Base-by-base conservation (phyloP, 2,888 invertebrate genomes). In the Tiliacea aurago region DNA sequence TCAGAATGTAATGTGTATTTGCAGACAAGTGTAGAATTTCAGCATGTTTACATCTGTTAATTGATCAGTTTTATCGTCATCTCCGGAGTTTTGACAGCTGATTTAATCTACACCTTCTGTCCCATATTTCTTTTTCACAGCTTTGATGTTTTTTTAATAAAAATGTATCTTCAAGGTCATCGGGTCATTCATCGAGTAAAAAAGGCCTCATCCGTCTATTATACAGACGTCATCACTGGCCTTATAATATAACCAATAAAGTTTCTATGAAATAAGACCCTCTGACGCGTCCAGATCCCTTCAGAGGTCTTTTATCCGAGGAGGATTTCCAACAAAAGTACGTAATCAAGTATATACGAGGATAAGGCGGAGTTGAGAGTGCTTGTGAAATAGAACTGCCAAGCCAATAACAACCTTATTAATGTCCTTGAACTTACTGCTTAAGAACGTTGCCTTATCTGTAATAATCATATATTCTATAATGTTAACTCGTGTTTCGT, bases 341-440 rank as follows among this genome's bases (percentile, higher is more conserved):
- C 45, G 69, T 76, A 84, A 84, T 86, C 73, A 86, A 84, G 73
- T 70, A 76, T 75, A 74, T 73, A 80, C 13, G 70, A 70, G 62
- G 62, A 78, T 73, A 68, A 74, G 69, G 53, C 78, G 73, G 64
- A 74, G 64, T 78, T 73, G 73, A 86, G 84, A 64, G 73, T 73
- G 70, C 78, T 70, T 76, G 76, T 84, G 84, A 74, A 86, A 84
- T 86, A 64, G 69, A 78, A 81, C 81, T 78, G 84, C 78, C 84
- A 53, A 76, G 70, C 71, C 81, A 86, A 86, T 86, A 84, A 73
- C 72, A 68, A 76, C 70, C 73, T 76, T 84, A 86, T 84, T 84
- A 86, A 86, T 73, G 59, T 64, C 65, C 80, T 71, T 75, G 75
- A 80, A 76, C 75, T 58, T 55, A 64, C 64, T 68, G 56, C 61